A percentile compares a stretch with the other conserved stretches of the same genome.
Evolutionary conservation across 2,888 invertebrate species (phyloP).

Genomic region (Torymus aiolomorphi): DNA sequence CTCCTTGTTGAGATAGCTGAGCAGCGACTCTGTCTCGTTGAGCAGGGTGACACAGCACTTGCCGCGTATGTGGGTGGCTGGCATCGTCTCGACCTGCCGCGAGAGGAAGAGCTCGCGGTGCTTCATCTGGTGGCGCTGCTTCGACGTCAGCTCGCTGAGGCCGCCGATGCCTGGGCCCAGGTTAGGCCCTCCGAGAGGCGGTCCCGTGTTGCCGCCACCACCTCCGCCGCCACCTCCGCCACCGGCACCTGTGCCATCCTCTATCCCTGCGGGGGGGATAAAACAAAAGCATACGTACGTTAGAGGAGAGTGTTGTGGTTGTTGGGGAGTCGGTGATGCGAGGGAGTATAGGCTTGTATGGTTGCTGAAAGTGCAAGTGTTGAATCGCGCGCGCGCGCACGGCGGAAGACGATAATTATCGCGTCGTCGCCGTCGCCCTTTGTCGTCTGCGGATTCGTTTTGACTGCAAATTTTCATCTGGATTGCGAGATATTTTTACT

Average conservation of each 20-base stretch:
- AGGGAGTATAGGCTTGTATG: too few species aligned
- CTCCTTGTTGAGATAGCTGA: slow-evolving; percentile 97
- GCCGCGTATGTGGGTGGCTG: slow-evolving; percentile 98
- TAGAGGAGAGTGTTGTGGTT: too few species aligned
- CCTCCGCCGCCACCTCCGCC: slow-evolving; percentile 71
- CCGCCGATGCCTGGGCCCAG: slow-evolving; percentile 73
- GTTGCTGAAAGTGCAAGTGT: too few species aligned
- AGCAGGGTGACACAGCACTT: slow-evolving; percentile 99
- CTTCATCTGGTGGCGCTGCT: slow-evolving; percentile 96
- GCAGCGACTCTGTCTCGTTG: slow-evolving; percentile 98
- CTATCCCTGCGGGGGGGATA: slow-evolving; percentile 62
- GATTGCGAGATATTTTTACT: too few species aligned
- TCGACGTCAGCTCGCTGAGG: slow-evolving; percentile 82
- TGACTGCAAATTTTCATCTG: too few species aligned
- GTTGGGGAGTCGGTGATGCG: too few species aligned
- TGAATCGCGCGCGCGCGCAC: too few species aligned
- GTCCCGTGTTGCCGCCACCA: slow-evolving; percentile 3
- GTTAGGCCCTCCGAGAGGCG: background rate
- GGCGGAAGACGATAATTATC: too few species aligned
- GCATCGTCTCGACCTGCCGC: slow-evolving; percentile 97
- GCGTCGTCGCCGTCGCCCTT: too few species aligned
- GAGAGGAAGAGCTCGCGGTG: slow-evolving; percentile 99
- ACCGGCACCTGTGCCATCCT: slow-evolving; percentile 68
- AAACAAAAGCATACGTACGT: too few species aligned
- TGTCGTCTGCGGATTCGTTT: too few species aligned